Base-by-base conservation (phyloP, 2,113 vertebrate genomes). In the Podarcis raffonei region DNA sequence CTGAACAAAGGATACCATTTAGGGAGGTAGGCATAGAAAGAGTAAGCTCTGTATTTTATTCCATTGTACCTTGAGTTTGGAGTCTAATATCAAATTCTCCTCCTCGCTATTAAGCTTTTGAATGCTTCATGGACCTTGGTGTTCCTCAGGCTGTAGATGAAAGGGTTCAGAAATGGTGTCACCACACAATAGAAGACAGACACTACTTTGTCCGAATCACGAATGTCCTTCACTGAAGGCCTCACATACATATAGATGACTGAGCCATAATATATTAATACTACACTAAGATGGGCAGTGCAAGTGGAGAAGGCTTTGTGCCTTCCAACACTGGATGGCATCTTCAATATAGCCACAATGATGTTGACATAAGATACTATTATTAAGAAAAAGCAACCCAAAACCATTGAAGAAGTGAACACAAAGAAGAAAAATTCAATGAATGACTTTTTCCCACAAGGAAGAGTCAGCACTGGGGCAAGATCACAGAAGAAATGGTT, bases 131-230 rank as follows among this genome's bases (percentile, higher is more conserved):
- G 78, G 35, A 89, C 20, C 72, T 90, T 5, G 0, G 16, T 78
- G 16, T 81, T 92, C 22, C 91, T 89, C 87, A 91, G 27, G 88
- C 88, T 87, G 39, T 69, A 86, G 62, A 65, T 87, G 74, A 78
- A 83, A 80, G 81, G 78, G 68, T 89, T 92, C 76, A 93, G 86
- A 90, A 81, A 78, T 76, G 69, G 89, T 18, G 91, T 89, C 57
- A 89, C 39, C 22, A 23, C 0, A 0, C 84, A 18, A 0, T 78
- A 91, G 0, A 92, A 78, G 32, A 90, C 66, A n/a, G 78, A 0
- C 0, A 91, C 81, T 62, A 68, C 18, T 32, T 91, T 0, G 0
- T 85, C 72, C 1, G 1, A 9, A 20, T 84, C 85, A 68, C n/a
- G 71, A 62, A n/a, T 74, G 74, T n/a, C 0, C 1, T 68, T 35